These are phyloP conservation scores for Gerris buenoi DNA, from an alignment of 1,140 invertebrate species.

Conservation along the genomic window DNA sequence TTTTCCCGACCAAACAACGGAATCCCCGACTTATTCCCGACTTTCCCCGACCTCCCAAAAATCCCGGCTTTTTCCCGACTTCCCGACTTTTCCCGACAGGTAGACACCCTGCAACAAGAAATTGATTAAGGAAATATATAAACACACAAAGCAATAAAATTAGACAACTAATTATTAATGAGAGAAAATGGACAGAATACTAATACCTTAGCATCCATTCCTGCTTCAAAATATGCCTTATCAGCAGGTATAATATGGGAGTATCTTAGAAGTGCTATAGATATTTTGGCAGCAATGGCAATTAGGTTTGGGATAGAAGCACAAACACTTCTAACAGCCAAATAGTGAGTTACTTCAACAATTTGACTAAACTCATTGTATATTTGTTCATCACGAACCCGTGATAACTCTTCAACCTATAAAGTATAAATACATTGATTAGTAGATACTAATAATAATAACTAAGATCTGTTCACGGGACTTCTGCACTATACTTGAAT, in stretches of 20 bases:
- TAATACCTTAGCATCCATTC: constrained; percentile 45
- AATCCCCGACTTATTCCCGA: too few relatives aligned
- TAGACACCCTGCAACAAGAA: background rate
- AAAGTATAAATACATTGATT: too few relatives aligned
- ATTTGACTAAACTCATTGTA: constrained; percentile 41
- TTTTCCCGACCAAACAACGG: too few relatives aligned
- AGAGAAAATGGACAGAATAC: constrained; percentile 7
- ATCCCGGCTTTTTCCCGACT: too few relatives aligned
- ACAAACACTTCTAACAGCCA: constrained; percentile 43
- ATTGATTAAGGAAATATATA: background rate
- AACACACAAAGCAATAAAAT: constrained; percentile 1
- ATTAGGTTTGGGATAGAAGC: constrained; percentile 42
- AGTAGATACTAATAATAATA: too few relatives aligned
- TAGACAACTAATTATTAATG: too few relatives aligned
- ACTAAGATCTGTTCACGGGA: too few relatives aligned
- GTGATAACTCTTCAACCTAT: background rate
- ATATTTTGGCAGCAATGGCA: constrained; percentile 50
- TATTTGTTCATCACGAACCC: constrained; percentile 16
- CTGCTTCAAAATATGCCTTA: constrained; percentile 80
- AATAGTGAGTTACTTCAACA: constrained; percentile 46
- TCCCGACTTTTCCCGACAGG: too few relatives aligned
- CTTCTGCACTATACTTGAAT: too few relatives aligned
- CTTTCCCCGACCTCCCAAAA: too few relatives aligned
- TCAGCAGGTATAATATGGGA: constrained; percentile 84
- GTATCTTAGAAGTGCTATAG: constrained; percentile 71